These are phyloP conservation scores for Ctenosaura bakeri DNA, from an alignment of 2,797 vertebrate genomes.

Conservation along the genomic window DNA sequence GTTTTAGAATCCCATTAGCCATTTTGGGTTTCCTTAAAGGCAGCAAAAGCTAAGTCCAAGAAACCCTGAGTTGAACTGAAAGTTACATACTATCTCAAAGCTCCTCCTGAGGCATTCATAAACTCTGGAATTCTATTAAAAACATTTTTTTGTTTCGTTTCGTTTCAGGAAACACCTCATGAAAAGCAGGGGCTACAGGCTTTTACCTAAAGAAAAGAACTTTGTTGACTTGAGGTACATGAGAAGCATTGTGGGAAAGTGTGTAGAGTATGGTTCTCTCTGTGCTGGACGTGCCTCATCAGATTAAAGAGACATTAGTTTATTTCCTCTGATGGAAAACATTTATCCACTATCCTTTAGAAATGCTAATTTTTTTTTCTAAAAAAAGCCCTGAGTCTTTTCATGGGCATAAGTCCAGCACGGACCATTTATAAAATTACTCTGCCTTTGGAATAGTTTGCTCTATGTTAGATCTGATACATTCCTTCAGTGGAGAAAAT, in stretches of 20 bases:
- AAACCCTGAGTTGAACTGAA: not conserved
- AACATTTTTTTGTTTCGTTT: constrained; percentile 41
- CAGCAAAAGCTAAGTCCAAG: not conserved
- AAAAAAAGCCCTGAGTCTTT: not conserved
- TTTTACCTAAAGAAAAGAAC: constrained; percentile 39
- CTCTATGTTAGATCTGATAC: constrained; percentile 29
- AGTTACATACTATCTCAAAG: not conserved
- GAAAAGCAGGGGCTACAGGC: constrained; percentile 32
- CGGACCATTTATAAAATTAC: constrained; percentile 41
- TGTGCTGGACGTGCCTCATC: not conserved
- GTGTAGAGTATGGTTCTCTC: constrained; percentile 35
- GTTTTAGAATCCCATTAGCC: not conserved
- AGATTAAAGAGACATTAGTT: constrained; percentile 51
- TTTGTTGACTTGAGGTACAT: constrained; percentile 13
- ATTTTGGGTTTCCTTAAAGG: not conserved
- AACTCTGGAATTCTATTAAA: constrained; percentile 37
- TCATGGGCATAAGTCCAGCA: constrained; percentile 7
- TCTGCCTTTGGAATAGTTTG: not conserved
- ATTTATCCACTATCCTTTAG: constrained; percentile 39
- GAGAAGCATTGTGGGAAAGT: constrained; percentile 24
- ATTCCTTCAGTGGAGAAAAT: constrained; percentile 52
- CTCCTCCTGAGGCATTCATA: constrained; percentile 11
- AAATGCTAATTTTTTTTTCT: constrained; percentile 33
- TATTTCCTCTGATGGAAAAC: constrained; percentile 38
- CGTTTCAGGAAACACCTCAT: constrained; percentile 51